Conservation (phyloP, 2,888 invertebrate genomes). For the Brachypterus glaber region DNA sequence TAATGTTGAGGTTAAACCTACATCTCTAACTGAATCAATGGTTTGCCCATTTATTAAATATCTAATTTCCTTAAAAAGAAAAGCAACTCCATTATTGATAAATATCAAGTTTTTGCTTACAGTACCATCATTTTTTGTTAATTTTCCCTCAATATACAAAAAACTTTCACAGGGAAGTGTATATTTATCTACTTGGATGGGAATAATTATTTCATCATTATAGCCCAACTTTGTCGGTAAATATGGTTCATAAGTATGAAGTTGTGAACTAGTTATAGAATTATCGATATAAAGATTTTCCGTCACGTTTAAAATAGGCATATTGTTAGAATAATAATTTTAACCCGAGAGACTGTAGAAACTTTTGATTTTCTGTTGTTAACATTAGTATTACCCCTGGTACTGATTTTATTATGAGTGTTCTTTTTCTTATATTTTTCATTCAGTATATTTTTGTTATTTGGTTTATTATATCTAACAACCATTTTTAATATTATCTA, state of each 20-base stretch:
- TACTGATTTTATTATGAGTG: conserved; percentile 15
- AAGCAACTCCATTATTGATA: conserved; percentile 9
- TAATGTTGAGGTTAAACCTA: too few relatives aligned
- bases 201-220: conserved; percentile 3
- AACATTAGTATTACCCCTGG: too few relatives aligned
- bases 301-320: conserved; percentile 8
- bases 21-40: conserved; percentile 7
- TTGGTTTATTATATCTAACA: too few relatives aligned
- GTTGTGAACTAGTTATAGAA: conserved; percentile 6
- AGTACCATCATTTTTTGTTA: background rate
- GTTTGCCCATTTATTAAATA: conserved; percentile 7
- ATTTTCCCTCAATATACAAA: conserved; percentile 11
- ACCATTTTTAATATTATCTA: conserved; percentile 26
- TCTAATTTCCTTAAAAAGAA: conserved; percentile 7
- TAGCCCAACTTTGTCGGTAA: conserved; percentile 5
- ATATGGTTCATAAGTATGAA: conserved; percentile 10
- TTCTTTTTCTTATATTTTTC: conserved; percentile 27
- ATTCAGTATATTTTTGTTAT: too few relatives aligned
- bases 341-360: conserved; percentile 5
- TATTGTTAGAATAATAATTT: conserved; percentile 3
- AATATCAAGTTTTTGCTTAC: conserved; percentile 7
- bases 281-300: conserved; percentile 7
- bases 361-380: too few relatives aligned
- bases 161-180: conserved; percentile 3
- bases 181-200: conserved; percentile 1